Conservation (phyloP, 2,113 vertebrate genomes). For the Xenus cinereus region DNA sequence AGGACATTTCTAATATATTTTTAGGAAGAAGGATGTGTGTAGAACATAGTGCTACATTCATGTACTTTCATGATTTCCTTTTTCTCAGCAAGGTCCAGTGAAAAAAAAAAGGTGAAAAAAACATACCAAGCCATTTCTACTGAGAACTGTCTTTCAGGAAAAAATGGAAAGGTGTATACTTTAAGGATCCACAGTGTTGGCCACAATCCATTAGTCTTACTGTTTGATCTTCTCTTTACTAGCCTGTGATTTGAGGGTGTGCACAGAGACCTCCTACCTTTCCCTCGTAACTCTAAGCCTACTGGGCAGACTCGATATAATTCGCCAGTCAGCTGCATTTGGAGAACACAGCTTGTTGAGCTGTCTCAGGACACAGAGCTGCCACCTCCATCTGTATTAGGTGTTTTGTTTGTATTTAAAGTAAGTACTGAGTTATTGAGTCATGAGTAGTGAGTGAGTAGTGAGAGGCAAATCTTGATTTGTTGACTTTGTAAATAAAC, state of each 20-base stretch:
- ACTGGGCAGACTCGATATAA: background rate
- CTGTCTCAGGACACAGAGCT: accelerated
- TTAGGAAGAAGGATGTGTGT: background rate
- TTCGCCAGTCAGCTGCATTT: background rate
- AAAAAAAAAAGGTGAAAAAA: background rate
- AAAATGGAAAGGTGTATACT: background rate
- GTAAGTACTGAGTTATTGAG: background rate
- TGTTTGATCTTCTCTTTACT: background rate
- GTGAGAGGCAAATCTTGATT: background rate
- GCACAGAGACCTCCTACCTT: background rate
- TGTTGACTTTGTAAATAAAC: background rate
- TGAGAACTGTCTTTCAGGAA: background rate
- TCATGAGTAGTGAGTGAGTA: background rate
- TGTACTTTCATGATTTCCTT: background rate
- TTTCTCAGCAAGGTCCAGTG: background rate
- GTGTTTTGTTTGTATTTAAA: background rate
- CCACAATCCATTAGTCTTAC: background rate
- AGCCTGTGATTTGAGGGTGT: background rate
- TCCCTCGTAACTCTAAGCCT: background rate
- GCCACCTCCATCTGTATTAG: background rate
- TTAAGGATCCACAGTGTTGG: background rate
- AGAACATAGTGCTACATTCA: background rate
- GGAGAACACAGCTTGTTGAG: background rate
- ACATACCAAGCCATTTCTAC: accelerated
- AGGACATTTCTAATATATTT: background rate